Base-by-base conservation (phyloP, 2,113 vertebrate genomes). In the Pan troglodytes region DNA sequence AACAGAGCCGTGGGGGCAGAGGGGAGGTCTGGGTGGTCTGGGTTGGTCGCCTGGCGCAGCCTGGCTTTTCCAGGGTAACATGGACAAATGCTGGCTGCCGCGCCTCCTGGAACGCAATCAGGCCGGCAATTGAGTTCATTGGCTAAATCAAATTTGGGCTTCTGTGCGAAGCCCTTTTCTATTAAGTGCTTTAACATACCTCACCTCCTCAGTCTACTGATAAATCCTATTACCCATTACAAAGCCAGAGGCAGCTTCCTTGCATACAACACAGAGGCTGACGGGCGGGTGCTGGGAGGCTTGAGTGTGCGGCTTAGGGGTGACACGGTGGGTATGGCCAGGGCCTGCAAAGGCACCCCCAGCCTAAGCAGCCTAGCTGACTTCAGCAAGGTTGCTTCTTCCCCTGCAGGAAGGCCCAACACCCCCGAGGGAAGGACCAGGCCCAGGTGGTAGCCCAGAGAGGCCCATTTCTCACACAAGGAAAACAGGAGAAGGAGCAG, bases 121-220 rank as follows among this genome's bases (percentile, higher is more conserved):
- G 95, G 97, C 97, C 50, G 88, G 97, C 98, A 98, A 98, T 98
- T 94, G 98, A 98, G 98, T 98, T 98, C 98, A 98, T 98, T 96
- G 98, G 98, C 96, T 98, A 98, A 98, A 98, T 98, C 98, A 91
- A 97, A 98, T 98, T 97, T 98, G 98, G 98, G 95, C 97, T 98
- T 89, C 98, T 97, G 98, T 84, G 97, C 38, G 97, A 98, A 98
- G 98, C 98, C 98, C 97, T 98, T 98, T 98, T 97, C 75, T 98
- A 98, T 98, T 97, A 98, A 98, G 98, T 98, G 97, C 97, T 98
- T 98, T 98, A 97, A 98, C 97, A 96, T 97, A 93, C 97, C 97
- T 98, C 98, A 97, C 96, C 98, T 98, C 91, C 98, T 76, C 97
- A 73, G 97, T 93, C 98, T 95, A 95, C 91, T 18, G 97, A 97